Evolutionary conservation across 2,797 vertebrate genomes (phyloP).

Genomic region (Enteromius treurensis): DNA sequence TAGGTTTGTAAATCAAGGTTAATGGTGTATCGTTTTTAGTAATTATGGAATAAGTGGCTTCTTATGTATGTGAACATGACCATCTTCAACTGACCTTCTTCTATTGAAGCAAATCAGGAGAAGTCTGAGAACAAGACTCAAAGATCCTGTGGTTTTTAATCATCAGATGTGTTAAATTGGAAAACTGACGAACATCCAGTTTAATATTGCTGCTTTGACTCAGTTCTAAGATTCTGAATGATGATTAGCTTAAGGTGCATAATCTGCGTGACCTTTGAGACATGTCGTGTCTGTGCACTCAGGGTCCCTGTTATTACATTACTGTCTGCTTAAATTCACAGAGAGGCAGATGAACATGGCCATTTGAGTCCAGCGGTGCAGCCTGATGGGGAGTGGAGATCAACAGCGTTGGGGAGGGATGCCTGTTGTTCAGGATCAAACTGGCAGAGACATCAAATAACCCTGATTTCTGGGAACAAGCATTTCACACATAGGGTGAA

Average conservation of each 20-base stretch:
- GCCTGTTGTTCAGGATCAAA: constrained; percentile 32
- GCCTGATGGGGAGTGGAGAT: constrained; percentile 38
- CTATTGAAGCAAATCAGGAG: neutral
- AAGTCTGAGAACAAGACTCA: neutral
- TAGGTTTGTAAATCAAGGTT: neutral
- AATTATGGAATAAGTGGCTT: neutral
- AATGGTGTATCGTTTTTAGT: neutral
- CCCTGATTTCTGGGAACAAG: constrained; percentile 43
- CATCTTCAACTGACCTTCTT: neutral
- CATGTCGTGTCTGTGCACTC: constrained; percentile 27
- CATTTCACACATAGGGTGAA: constrained; percentile 32
- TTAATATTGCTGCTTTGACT: neutral
- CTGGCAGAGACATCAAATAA: constrained; percentile 46
- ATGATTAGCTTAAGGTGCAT: constrained; percentile 19
- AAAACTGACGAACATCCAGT: neutral
- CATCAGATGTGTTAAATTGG: neutral
- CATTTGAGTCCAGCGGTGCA: constrained; percentile 34
- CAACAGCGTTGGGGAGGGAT: constrained; percentile 25
- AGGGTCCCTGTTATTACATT: constrained; percentile 35
- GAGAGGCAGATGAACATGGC: constrained; percentile 9
- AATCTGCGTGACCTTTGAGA: constrained; percentile 20
- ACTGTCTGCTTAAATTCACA: constrained; percentile 30
- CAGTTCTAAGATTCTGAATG: neutral
- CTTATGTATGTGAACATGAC: neutral
- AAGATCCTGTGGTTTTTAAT: neutral